These are phyloP conservation scores for Melieria omissa DNA, from an alignment of 2,888 invertebrate species.

Conservation along the genomic window DNA sequence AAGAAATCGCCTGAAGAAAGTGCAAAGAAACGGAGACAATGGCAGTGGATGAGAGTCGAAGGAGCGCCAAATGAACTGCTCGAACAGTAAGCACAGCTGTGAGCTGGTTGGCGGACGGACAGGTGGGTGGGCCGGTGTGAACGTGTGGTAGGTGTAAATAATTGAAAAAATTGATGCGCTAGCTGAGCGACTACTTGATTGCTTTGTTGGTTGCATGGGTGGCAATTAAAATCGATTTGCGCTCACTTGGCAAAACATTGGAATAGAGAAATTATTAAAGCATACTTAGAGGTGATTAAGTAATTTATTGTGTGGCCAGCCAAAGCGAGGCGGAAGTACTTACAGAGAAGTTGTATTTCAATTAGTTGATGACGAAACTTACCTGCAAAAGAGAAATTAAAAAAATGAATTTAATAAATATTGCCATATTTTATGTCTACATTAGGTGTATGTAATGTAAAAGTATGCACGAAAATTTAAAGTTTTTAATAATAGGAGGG, in stretches of 20 bases:
- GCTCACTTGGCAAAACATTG: conserved; percentile 9
- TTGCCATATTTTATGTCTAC: no score
- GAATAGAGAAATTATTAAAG: conserved; percentile 28
- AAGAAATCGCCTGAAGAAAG: conserved; percentile 36
- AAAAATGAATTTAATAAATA: no score
- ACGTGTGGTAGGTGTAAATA: conserved; percentile 57
- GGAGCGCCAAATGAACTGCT: background rate
- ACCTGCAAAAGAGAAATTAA: conserved; percentile 46
- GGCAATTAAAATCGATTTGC: conserved; percentile 53
- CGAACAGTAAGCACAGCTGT: background rate
- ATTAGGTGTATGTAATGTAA: no score
- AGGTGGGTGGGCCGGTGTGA: background rate
- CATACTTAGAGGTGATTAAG: conserved; percentile 36
- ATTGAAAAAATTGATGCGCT: conserved; percentile 50
- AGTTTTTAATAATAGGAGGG: no score
- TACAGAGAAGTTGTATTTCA: conserved; percentile 40
- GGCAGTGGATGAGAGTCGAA: background rate
- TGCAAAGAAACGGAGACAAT: background rate
- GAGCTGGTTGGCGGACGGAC: background rate
- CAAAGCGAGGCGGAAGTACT: background rate
- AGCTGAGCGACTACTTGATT: conserved; percentile 11
- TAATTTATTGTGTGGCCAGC: conserved; percentile 15
- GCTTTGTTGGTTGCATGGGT: conserved; percentile 49
- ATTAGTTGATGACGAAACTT: conserved; percentile 46
- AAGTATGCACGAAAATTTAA: no score